Evolutionary conservation across 1,140 invertebrate genomes (phyloP), one percentile per base, ranked within the genome.

Genomic region (Diachasmimorpha longicaudata): DNA sequence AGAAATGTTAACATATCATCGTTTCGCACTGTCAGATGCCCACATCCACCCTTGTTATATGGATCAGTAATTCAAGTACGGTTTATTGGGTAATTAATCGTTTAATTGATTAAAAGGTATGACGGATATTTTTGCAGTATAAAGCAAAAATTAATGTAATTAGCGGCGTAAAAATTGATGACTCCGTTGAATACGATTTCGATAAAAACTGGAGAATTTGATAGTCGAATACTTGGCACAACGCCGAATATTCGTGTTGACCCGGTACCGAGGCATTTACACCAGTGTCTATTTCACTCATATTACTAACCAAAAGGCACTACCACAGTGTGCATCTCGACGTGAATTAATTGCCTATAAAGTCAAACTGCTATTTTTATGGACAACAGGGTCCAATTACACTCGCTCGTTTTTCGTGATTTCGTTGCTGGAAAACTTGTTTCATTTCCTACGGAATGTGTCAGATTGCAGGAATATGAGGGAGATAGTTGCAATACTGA

Each of bases 331-430:
- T 46, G 55, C 73, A 74, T 76, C 68, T 70, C 75, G 69, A 67
- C 72, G 48, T 71, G 70, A 78, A 75, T 74, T 76, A 77, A 80
- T 78, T 77, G 77, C 67, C 79, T 78, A 80, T 80, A 80, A 80
- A 78, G 72, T 73, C 76, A 72, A 78, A 80, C 79, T 78, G 75
- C 77, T 78, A 77, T 80, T 80, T 80, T 80, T 78, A 80, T 80
- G 77, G 75, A 71, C 70, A 70, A 73, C 74, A 75, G 77, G 55
- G 79, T 80, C 79, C 79, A 80, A 80, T 80, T 80, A 80, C 77
- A 73, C 48, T 67, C 36, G 79, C 69, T 78, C 73, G 73, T 78
- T 80, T 80, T 80, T 80, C 68, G 72, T 69, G 74, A 76, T 77
- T 80, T 80, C 70, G 77, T 78, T 78, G 66, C 69, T 39, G 25